A percentile compares a stretch with the other conserved stretches of the same genome.
These are phyloP conservation scores for Leucophora obtusa DNA, from an alignment of 2,888 invertebrate genomes.

Conservation along the genomic window DNA sequence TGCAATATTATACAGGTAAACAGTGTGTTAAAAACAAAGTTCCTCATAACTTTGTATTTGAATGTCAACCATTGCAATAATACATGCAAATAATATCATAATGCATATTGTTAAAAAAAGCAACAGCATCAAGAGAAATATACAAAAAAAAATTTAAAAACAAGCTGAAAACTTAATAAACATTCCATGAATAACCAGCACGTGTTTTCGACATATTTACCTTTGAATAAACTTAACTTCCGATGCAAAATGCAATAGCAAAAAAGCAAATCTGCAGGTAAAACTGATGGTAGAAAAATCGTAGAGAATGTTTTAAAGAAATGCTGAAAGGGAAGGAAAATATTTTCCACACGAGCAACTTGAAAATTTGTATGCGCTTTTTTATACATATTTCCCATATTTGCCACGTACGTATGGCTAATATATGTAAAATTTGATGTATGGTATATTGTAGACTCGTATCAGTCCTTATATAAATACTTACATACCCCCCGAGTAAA, in stretches of 20 bases:
- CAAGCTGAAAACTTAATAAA: constrained; percentile 39
- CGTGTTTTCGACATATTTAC: constrained; percentile 60
- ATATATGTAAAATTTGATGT: too few species aligned
- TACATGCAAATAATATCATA: constrained; percentile 21
- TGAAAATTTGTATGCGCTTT: constrained; percentile 42
- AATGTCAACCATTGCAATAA: constrained; percentile 29
- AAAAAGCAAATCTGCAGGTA: constrained; percentile 4
- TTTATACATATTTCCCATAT: background rate
- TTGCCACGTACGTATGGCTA: constrained; percentile 1
- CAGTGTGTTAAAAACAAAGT: background rate
- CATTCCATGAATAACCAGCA: constrained; percentile 54
- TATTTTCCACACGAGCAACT: constrained; percentile 48
- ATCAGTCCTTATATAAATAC: too few species aligned
- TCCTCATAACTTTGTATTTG: background rate
- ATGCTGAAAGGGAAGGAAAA: constrained; percentile 40
- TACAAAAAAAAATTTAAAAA: background rate
- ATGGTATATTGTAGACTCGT: too few species aligned
- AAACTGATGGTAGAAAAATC: background rate
- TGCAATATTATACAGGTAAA: background rate
- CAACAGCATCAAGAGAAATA: background rate
- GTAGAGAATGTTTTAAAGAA: background rate
- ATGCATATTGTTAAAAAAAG: background rate
- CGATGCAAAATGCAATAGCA: constrained; percentile 25
- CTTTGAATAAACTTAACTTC: constrained; percentile 55
- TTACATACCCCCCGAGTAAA: too few species aligned